Percentiles rank a stretch among this genome's conserved stretches.
Conservation (phyloP, 2,797 vertebrate genomes). For the Sciurus vulgaris region DNA sequence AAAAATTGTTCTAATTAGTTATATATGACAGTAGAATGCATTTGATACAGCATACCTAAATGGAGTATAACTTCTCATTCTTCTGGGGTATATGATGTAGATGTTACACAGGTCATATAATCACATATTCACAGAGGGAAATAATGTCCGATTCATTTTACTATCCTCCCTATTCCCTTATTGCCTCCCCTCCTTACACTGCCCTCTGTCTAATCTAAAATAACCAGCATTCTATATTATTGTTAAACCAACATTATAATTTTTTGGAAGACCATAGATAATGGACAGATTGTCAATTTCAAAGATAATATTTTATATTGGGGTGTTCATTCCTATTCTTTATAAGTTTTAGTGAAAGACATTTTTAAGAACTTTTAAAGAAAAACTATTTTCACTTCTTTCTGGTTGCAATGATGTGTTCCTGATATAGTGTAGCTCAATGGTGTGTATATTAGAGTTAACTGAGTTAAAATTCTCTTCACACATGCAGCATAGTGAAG, state of each 20-base stretch:
- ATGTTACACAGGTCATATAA: no score
- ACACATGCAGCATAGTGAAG: background rate
- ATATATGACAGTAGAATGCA: no score
- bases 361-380: background rate
- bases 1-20: no score
- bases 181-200: no score
- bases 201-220: no score
- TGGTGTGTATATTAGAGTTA: background rate
- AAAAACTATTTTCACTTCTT: background rate
- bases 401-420: background rate
- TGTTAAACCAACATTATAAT: background rate
- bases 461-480: slow-evolving; percentile 32
- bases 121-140: no score
- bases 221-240: background rate
- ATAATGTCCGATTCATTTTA: no score
- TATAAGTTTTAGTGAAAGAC: background rate
- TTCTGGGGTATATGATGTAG: no score
- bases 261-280: background rate
- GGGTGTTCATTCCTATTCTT: background rate
- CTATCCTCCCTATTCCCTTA: no score
- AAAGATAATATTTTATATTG: background rate
- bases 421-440: background rate
- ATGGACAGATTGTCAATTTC: background rate
- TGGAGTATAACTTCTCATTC: no score
- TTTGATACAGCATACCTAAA: no score